A percentile compares a stretch with the other conserved stretches of the same genome.
Evolutionary conservation across 2,888 invertebrate species (phyloP).

Genomic region (Chrysotoxum bicinctum): DNA sequence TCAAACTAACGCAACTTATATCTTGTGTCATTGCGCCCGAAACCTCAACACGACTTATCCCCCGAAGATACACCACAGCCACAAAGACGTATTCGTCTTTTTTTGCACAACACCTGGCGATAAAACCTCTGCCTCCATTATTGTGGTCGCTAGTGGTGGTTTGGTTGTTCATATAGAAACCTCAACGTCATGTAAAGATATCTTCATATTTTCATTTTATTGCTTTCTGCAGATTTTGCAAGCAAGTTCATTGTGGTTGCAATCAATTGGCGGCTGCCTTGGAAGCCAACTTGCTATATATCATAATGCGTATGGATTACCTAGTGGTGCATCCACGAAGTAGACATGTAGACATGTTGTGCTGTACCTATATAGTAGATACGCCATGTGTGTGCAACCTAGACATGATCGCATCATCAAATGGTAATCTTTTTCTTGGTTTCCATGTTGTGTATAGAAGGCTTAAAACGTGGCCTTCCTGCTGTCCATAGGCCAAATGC

Average conservation of each 20-base stretch:
- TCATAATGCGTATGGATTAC: constrained; percentile 23
- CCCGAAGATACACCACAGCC: constrained; percentile 11
- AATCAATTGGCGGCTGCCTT: constrained; percentile 1
- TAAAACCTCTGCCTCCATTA: neutral
- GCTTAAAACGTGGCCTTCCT: neutral
- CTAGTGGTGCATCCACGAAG: constrained; percentile 4
- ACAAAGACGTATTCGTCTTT: neutral
- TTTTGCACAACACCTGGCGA: constrained; percentile 31
- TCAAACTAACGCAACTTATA: constrained; percentile 25
- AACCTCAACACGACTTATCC: constrained; percentile 17
- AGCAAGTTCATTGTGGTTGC: constrained; percentile 34
- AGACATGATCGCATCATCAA: constrained; percentile 33
- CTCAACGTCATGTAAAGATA: neutral
- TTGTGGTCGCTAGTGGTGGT: neutral
- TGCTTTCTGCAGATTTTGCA: constrained; percentile 6
- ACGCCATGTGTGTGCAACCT: constrained; percentile 11
- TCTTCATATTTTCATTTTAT: neutral
- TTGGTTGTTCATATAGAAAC: neutral
- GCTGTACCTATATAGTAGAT: too few species aligned
- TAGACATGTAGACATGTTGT: neutral
- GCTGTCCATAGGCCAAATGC: neutral
- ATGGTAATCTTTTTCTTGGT: neutral
- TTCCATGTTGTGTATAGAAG: neutral
- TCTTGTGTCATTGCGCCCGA: constrained; percentile 13
- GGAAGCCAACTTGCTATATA: neutral